Evolutionary conservation across 2,113 vertebrate species (phyloP).

Genomic region (Scortum barcoo): DNA sequence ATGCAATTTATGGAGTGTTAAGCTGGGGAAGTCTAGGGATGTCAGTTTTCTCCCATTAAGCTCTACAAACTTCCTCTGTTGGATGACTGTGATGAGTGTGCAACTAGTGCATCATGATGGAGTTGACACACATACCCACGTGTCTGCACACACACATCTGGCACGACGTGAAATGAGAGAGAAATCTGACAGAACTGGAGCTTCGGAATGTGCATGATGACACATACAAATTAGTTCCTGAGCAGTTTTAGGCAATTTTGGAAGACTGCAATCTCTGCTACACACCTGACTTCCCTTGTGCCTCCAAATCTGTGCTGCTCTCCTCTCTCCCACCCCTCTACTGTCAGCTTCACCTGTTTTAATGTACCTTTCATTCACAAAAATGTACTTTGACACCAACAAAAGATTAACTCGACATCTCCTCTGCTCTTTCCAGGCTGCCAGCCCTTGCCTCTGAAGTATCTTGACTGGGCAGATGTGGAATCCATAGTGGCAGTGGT

Average conservation of each 20-base stretch:
- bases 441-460: conserved; percentile 91
- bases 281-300: conserved; percentile 12
- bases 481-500: conserved; percentile 96
- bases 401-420: conserved; percentile 5
- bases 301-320: conserved; percentile 18
- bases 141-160: conserved; percentile 11
- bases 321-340: not conserved
- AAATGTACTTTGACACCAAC: not conserved
- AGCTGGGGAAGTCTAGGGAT: conserved; percentile 62
- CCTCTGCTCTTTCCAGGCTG: conserved; percentile 87
- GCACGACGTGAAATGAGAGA: conserved; percentile 5
- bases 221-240: conserved; percentile 46
- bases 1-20: conserved; percentile 70
- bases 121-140: conserved; percentile 26
- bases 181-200: conserved; percentile 51
- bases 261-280: conserved; percentile 20
- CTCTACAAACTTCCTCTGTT: conserved; percentile 44
- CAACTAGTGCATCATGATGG: conserved; percentile 44
- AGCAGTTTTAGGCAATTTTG: conserved; percentile 25
- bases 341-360: not conserved
- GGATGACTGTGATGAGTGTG: conserved; percentile 53
- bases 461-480: conserved; percentile 95
- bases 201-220: conserved; percentile 33
- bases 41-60: conserved; percentile 70
- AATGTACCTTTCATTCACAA: not conserved